phyloP scores from a whole-genome alignment of 1,140 invertebrate species.

The Drosophila oshimai region DNA sequence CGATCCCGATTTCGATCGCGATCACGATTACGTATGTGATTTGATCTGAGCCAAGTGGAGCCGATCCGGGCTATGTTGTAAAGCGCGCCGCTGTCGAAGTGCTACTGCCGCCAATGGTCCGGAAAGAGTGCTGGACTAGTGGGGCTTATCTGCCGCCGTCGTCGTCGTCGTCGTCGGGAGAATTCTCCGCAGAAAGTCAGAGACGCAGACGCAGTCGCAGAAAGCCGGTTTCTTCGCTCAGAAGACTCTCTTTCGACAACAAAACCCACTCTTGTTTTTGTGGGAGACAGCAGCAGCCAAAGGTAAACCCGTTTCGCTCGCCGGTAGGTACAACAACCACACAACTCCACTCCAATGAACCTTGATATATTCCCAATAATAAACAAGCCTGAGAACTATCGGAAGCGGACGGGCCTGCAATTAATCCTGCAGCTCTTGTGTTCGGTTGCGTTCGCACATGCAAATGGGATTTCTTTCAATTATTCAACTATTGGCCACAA shows the following conservation, averaged over 20 bases:
- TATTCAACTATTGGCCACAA: constrained; percentile 39
- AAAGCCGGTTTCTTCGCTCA: constrained; percentile 61
- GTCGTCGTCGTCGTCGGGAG: too few relatives aligned
- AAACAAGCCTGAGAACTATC: constrained; percentile 44
- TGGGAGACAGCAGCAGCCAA: constrained; percentile 35
- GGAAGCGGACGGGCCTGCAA: constrained; percentile 37
- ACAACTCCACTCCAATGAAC: constrained; percentile 19
- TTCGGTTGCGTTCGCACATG: constrained; percentile 38
- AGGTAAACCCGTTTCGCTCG: constrained; percentile 39
- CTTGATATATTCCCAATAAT: constrained; percentile 45
- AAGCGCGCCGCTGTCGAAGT: constrained; percentile 61
- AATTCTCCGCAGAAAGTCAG: constrained; percentile 54
- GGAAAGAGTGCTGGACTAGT: constrained; percentile 57
- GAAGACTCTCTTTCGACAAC: neutral
- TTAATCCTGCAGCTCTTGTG: constrained; percentile 38
- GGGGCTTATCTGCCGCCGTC: constrained; percentile 38
- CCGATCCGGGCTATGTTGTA: constrained; percentile 49
- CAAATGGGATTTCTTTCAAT: constrained; percentile 37
- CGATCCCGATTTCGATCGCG: constrained; percentile 1
- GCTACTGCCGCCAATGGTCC: constrained; percentile 75
- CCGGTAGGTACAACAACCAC: constrained; percentile 24
- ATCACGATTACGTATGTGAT: constrained; percentile 1
- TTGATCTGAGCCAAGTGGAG: neutral
- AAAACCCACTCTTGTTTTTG: constrained; percentile 13
- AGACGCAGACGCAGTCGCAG: constrained; percentile 36